Evolutionary conservation across 2,888 invertebrate genomes (phyloP), one percentile per base, ranked within the genome.

Genomic region (Abrostola tripartita): DNA sequence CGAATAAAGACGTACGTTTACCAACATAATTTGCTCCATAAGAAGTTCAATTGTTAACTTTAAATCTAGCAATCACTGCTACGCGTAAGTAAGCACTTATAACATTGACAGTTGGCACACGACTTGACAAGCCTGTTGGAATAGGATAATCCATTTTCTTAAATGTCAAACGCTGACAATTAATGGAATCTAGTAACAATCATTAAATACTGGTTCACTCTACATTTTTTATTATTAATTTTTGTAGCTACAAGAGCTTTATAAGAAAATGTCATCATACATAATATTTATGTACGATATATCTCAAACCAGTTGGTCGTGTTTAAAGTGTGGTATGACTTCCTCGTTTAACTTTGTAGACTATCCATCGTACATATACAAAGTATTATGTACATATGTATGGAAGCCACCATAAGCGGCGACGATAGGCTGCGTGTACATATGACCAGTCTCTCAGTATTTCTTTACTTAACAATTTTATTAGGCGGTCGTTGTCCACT

Each of bases 221-320:
- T 57, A 37, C 37, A 38, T 52, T 71, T 68, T 60, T 63, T 58
- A 56, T 62, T 5, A 37, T 44, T 9, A 37, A 52, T 57, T 64
- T 63, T 37, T 38, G 37, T 59, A 38, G 58, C 58, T 24, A 24
- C 24, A 60, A 55, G 54, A 57, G 51, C 51, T n/a, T 50, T 52
- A 57, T 68, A 71, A 73, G 71, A 76, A 79, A 84, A 85, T 84
- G 83, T 79, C 80, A 76, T 71, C 55, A 75, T 71, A 70, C 76
- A 76, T 78, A 83, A 81, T 76, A 79, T 85, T 84, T 81, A 54
- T 68, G 60, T 69, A 79, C 65, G 65, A 73, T 69, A 71, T 79
- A 76, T 70, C 41, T 71, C 61, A 81, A 82, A 85, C 85, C 80
- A 66, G 85, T 83, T 54, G 12, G 44, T 79, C 81, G 66, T 81